phyloP scores from a whole-genome alignment of 2,888 invertebrate genomes.

The Branchipolynoe longqiensis region DNA sequence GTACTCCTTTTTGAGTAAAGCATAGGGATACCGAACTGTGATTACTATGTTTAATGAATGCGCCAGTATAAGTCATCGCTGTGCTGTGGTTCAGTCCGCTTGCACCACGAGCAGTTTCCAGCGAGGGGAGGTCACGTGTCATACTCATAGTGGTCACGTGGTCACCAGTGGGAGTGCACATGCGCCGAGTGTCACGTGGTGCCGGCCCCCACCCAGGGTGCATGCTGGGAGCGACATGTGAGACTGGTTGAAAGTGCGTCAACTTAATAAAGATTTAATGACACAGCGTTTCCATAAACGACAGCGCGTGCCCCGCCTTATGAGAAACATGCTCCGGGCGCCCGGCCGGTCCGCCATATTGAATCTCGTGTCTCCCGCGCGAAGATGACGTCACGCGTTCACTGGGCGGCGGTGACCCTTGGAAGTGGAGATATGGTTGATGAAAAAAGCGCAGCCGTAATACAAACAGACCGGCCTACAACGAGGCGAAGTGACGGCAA shows the following conservation, averaged over 20 bases:
- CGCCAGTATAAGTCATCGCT: too few species aligned
- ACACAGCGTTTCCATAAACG: background rate
- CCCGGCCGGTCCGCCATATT: background rate
- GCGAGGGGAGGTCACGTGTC: background rate
- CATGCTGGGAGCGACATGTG: slow-evolving; percentile 8
- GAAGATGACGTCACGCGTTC: background rate
- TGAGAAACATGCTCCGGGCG: background rate
- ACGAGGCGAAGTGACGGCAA: too few species aligned
- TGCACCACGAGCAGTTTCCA: background rate
- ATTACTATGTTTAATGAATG: too few species aligned
- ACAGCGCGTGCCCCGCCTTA: background rate
- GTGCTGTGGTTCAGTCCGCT: too few species aligned
- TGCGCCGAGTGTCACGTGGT: slow-evolving; percentile 21
- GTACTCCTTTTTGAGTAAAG: too few species aligned
- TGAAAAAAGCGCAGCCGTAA: too few species aligned
- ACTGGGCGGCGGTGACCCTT: background rate
- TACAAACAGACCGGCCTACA: too few species aligned
- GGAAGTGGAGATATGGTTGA: background rate
- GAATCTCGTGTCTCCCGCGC: background rate
- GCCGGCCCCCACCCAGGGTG: background rate
- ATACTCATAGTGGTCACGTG: too few species aligned
- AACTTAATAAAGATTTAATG: slow-evolving; percentile 23
- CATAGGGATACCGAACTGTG: too few species aligned
- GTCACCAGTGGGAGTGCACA: too few species aligned
- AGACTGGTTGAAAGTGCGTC: slow-evolving; percentile 2